Percentiles rank a stretch among this genome's conserved stretches.
Evolutionary conservation across 2,797 vertebrate species (phyloP).

Genomic region (Huso huso): DNA sequence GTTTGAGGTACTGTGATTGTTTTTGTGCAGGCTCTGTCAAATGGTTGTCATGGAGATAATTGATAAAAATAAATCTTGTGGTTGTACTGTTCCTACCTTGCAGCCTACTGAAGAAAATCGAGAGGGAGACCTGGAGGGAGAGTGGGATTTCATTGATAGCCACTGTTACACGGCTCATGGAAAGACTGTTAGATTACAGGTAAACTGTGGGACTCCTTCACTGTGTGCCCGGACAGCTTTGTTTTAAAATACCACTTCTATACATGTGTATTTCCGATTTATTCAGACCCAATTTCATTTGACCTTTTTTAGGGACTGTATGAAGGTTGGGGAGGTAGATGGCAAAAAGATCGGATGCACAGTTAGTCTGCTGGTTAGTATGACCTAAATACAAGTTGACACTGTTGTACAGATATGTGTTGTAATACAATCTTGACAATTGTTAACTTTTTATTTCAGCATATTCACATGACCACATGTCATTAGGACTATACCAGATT

Average conservation of each 20-base stretch:
- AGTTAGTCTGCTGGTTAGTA: slow-evolving; percentile 90
- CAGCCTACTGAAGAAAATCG: slow-evolving; percentile 97
- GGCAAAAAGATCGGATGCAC: slow-evolving; percentile 98
- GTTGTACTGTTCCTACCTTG: slow-evolving; percentile 32
- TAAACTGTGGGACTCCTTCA: slow-evolving; percentile 24
- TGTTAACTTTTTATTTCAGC: too few relatives aligned
- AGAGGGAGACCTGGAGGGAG: slow-evolving; percentile 97
- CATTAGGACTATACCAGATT: too few relatives aligned
- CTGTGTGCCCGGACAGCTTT: too few relatives aligned
- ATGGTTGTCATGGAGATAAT: slow-evolving; percentile 51
- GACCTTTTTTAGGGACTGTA: slow-evolving; percentile 77
- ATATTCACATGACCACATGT: too few relatives aligned
- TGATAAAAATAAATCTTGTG: slow-evolving; percentile 31
- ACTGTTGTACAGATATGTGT: too few relatives aligned
- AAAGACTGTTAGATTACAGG: slow-evolving; percentile 95
- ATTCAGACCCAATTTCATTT: background rate
- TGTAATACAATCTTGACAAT: too few relatives aligned
- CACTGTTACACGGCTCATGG: slow-evolving; percentile 95
- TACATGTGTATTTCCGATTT: background rate
- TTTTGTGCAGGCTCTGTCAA: slow-evolving; percentile 25
- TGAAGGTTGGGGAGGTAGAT: slow-evolving; percentile 96
- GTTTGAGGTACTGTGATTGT: background rate
- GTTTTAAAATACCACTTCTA: background rate
- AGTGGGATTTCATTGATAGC: slow-evolving; percentile 94
- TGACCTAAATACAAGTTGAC: background rate